Evolutionary conservation across 2,113 vertebrate species (phyloP), one percentile per base, ranked within the genome.

Genomic region (Catharus fuscescens): DNA sequence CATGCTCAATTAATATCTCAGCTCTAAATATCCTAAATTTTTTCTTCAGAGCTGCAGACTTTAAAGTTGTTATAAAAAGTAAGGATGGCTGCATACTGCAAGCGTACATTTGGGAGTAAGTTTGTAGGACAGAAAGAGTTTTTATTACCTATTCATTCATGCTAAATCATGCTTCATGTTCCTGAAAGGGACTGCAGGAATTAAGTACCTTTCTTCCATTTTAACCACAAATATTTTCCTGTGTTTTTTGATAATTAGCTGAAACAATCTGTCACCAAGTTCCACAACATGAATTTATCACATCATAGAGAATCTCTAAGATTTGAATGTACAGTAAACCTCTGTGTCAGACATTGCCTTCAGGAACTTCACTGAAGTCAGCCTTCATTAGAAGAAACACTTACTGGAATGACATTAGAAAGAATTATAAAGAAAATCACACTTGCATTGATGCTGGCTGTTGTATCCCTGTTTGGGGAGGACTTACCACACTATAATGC

Each of bases 161-260:
- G 47, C 23, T 14, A 50, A 92, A 67, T 70, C 67, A 32, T 29
- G 19, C 32, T 83, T 6, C 36, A 59, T 38, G 42, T 78, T 95
- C 74, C 85, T 91, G 32, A 83, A 91, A 82, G 47, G 29, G 36
- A 50, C 56, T 48, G 20, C 25, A 53, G 76, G 72, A 80, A 80
- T 64, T 48, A 56, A 70, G 26, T 57, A 56, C 44, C n/a, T 69
- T 56, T 94, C 53, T 71, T 82, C 50, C 88, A 45, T 80, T 81
- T 31, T 34, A 80, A 72, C 50, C 67, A 65, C 67, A 88, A 76
- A 80, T 80, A 84, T 83, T 95, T 65, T 80, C 52, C 73, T 84
- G 61, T 61, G 42, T 80, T 96, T 61, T 83, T 94, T 95, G 82
- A 73, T 91, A 96, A 88, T 92, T 86, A 86, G 76, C 82, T 92